Percentiles rank a stretch among this genome's conserved stretches.
Evolutionary conservation across 2,113 vertebrate genomes (phyloP).

Genomic region (Solenodon paradoxus): DNA sequence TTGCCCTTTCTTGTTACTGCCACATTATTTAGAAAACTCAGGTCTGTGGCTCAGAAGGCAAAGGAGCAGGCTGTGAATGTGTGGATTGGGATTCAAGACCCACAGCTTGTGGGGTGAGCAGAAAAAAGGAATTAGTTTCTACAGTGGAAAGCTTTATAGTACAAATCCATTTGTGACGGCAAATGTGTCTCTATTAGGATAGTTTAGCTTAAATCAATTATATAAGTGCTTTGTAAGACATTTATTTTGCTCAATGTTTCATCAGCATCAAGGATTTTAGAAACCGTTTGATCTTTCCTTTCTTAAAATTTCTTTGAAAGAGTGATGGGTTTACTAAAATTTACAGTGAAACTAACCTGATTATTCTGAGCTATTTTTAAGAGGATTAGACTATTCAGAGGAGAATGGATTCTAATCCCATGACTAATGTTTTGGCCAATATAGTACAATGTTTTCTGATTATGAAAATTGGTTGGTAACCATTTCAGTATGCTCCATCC

Average conservation of each 20-base stretch:
- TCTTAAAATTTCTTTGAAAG: slow-evolving; percentile 49
- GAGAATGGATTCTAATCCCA: slow-evolving; percentile 63
- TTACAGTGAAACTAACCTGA: slow-evolving; percentile 65
- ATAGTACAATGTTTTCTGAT: slow-evolving; percentile 63
- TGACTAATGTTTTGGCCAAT: slow-evolving; percentile 74
- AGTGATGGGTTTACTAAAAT: slow-evolving; percentile 56
- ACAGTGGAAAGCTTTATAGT: neutral
- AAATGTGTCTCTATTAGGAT: slow-evolving; percentile 52
- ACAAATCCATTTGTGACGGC: slow-evolving; percentile 45
- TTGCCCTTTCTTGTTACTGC: neutral
- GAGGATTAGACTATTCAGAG: slow-evolving; percentile 65
- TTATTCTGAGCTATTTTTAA: slow-evolving; percentile 68
- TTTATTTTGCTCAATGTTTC: slow-evolving; percentile 57
- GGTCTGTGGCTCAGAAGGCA: no score
- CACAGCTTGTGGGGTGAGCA: no score
- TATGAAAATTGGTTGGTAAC: slow-evolving; percentile 71
- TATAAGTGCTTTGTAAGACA: slow-evolving; percentile 32
- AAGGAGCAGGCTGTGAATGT: no score
- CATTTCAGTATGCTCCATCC: slow-evolving; percentile 53
- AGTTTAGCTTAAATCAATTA: slow-evolving; percentile 65
- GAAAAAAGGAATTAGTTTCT: slow-evolving; percentile 28
- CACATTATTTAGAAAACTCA: slow-evolving; percentile 20
- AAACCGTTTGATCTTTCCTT: slow-evolving; percentile 67
- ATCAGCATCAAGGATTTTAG: slow-evolving; percentile 56
- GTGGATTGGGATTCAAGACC: no score